Evolutionary conservation across 2,113 vertebrate species (phyloP).

Genomic region (Todiramphus saurophagus): DNA sequence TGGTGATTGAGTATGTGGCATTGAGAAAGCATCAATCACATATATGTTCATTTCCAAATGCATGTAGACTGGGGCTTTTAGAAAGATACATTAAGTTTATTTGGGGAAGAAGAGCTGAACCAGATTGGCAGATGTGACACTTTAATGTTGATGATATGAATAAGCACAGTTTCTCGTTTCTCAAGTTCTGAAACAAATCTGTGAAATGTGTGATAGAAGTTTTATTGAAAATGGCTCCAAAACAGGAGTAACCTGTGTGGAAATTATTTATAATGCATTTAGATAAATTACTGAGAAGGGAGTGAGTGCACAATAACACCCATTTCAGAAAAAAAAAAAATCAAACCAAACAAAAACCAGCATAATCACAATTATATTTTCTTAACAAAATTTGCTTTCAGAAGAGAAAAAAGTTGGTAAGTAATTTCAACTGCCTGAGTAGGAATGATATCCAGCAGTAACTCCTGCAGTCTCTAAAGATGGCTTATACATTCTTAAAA

Average conservation of each 20-base stretch:
- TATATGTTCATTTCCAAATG: background rate
- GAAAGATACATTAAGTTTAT: background rate
- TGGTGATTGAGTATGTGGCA: background rate
- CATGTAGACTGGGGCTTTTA: background rate
- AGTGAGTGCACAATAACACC: background rate
- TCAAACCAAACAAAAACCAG: too few species aligned
- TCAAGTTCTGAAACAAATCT: background rate
- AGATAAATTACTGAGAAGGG: background rate
- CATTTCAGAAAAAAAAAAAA: background rate
- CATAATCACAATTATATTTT: background rate
- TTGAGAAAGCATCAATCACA: background rate
- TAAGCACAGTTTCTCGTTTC: background rate
- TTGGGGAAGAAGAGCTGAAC: background rate
- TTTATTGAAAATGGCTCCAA: background rate
- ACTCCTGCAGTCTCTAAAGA: background rate
- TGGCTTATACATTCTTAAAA: background rate
- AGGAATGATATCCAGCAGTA: background rate
- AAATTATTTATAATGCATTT: background rate
- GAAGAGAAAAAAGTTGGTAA: background rate
- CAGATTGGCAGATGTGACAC: background rate
- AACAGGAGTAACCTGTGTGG: rapidly evolving
- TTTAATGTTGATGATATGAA: background rate
- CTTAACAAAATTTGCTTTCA: background rate
- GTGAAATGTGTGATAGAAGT: background rate
- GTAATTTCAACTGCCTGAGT: background rate